phyloP scores from a whole-genome alignment of 2,797 vertebrate species.

The Phrynocephalus guinanensis region DNA sequence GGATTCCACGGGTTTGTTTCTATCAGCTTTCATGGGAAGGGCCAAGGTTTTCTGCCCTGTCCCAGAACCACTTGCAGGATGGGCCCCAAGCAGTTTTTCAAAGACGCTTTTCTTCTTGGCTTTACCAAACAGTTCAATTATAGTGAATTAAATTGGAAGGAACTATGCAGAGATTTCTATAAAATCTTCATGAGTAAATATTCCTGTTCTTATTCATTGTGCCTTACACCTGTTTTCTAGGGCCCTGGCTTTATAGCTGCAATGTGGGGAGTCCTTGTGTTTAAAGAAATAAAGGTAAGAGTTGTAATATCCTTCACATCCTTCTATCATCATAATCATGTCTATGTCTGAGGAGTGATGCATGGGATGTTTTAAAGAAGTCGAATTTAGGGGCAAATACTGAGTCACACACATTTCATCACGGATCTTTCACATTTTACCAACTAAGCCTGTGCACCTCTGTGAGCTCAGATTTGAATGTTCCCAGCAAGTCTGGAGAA shows the following conservation, averaged over 20 bases:
- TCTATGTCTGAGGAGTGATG: neutral
- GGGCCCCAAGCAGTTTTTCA: neutral
- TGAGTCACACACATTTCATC: neutral
- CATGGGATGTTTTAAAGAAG: neutral
- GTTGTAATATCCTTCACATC: neutral
- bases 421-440: neutral
- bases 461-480: neutral
- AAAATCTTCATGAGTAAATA: neutral
- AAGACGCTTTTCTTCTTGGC: neutral
- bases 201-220: constrained; percentile 34
- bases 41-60: too few species aligned
- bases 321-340: neutral
- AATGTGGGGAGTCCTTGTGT: constrained; percentile 89
- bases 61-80: too few species aligned
- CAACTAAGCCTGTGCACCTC: neutral
- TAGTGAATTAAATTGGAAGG: neutral
- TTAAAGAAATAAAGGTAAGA: constrained; percentile 85
- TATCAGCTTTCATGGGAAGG: too few species aligned
- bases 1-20: too few species aligned
- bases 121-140: constrained; percentile 3
- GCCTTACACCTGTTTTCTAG: constrained; percentile 73
- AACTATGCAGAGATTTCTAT: neutral
- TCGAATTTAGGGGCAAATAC: too few species aligned
- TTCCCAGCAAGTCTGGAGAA: neutral
- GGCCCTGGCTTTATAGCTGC: constrained; percentile 89